Evolutionary conservation across 2,113 vertebrate genomes (phyloP).

Genomic region (Aptenodytes forsteri): DNA sequence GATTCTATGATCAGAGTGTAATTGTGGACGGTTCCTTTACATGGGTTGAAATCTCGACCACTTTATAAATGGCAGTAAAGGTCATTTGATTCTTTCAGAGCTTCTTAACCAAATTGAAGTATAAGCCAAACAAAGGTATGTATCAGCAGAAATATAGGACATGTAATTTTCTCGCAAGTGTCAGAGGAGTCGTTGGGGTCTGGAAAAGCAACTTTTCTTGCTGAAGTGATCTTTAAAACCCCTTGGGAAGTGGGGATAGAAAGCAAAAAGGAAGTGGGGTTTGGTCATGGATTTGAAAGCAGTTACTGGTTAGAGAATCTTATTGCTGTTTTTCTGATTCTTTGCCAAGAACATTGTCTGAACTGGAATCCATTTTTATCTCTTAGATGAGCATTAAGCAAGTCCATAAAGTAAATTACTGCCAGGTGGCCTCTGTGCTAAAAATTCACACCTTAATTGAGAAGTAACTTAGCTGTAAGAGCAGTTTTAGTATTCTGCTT

Average conservation of each 20-base stretch:
- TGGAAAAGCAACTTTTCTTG: not conserved
- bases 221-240: not conserved
- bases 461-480: not conserved
- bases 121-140: not conserved
- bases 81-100: not conserved
- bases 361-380: not conserved
- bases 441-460: not conserved
- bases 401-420: not conserved
- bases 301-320: not conserved
- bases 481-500: not conserved
- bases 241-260: not conserved
- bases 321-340: not conserved
- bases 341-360: not conserved
- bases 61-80: not conserved
- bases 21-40: not conserved
- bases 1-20: not conserved
- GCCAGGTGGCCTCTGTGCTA: not conserved
- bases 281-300: not conserved
- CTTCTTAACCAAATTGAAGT: not conserved
- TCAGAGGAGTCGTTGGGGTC: not conserved
- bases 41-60: not conserved
- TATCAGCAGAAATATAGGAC: not conserved
- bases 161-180: not conserved
- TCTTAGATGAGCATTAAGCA: not conserved
- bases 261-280: not conserved